Evolutionary conservation across 2,113 vertebrate genomes (phyloP), one percentile per base, ranked within the genome.

Genomic region (Sceloporus undulatus): DNA sequence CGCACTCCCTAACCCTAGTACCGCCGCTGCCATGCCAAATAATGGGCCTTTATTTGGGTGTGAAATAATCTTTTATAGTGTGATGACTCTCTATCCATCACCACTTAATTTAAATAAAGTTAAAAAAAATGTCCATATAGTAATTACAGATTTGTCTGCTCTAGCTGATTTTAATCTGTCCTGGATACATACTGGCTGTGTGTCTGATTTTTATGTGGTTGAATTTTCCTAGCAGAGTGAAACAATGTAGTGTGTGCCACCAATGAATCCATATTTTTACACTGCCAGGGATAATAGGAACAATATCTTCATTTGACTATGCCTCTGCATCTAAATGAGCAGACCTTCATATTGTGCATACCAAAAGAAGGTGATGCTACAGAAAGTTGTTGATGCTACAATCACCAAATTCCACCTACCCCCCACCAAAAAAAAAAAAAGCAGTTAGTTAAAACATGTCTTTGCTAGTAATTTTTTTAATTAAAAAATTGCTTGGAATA

Each of bases 381-480:
- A 11, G 1, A 13, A 52, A 42, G 29, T 87, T 84, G 75, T 10
- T 11, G 75, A 77, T 56, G 59, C 25, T 54, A 3, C 21, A 65
- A 38, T 82, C 18, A 52, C 38, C 21, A 38, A 71, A 9, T 18
- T 16, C 16, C 18, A 1, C 59, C 59, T 10, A 10, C 56, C 56
- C 56, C 11, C 59, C 1, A 68, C 6, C 2, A 38, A 76, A 87
- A 93, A 84, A 48, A 48, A 42, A 54, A 74, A 87, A 73, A 83
- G 66, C 21, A 86, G 85, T 80, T 85, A 70, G 27, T 56, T 85
- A 1, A 18, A 73, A 68, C 29, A 38, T 65, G 80, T 73, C 70
- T 80, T 16, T 23, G 25, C 8, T 87, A 40, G 8, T 34, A 70
- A 71, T 14, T 66, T 42, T 38, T 29, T 85, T 81, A 27, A 79